phyloP scores from a whole-genome alignment of 1,140 invertebrate genomes.

The Drosophila arizonae region DNA sequence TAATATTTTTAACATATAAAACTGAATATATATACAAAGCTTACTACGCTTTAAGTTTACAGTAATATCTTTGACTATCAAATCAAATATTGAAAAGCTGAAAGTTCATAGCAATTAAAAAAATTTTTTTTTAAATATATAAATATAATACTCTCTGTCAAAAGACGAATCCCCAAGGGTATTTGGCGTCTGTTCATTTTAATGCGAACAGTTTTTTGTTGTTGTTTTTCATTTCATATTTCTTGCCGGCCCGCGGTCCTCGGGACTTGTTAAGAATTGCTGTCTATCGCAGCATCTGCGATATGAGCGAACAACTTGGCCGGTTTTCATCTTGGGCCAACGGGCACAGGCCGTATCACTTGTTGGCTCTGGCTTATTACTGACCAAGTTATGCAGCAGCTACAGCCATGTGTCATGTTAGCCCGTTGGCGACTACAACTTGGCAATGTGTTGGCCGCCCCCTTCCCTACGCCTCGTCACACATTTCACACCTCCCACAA shows the following conservation, averaged over 20 bases:
- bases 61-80: background rate
- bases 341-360: constrained; percentile 50
- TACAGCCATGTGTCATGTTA: constrained; percentile 73
- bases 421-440: constrained; percentile 46
- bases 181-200: background rate
- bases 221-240: no score
- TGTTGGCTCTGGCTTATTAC: constrained; percentile 47
- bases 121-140: no score
- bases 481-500: constrained; percentile 76
- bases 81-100: background rate
- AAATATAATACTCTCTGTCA: constrained; percentile 7
- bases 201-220: background rate
- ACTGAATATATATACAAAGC: no score
- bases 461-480: background rate
- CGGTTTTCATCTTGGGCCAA: constrained; percentile 46
- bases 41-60: no score
- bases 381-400: constrained; percentile 74
- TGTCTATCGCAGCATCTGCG: constrained; percentile 55
- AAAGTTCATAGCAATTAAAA: no score
- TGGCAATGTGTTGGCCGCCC: constrained; percentile 33
- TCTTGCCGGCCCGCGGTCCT: constrained; percentile 29
- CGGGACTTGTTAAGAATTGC: constrained; percentile 66
- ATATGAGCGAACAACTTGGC: constrained; percentile 47
- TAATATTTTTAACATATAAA: no score
- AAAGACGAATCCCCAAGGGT: background rate